Evolutionary conservation across 2,113 vertebrate genomes (phyloP).

Genomic region (Cichladusa arquata): DNA sequence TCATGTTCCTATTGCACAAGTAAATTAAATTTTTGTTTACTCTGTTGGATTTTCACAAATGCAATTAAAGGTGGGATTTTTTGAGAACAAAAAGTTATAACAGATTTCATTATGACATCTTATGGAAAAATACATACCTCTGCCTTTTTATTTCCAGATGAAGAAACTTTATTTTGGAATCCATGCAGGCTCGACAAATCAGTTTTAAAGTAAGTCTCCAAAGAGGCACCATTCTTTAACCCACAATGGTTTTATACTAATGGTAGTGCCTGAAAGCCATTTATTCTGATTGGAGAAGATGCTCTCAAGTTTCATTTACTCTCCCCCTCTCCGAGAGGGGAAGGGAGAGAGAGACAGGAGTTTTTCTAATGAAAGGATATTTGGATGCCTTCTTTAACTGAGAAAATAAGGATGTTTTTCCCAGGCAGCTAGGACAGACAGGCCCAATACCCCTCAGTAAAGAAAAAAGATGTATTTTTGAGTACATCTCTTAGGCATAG

Average conservation of each 20-base stretch:
- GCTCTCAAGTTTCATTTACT: background rate
- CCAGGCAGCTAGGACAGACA: background rate
- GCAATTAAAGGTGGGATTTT: background rate
- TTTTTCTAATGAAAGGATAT: background rate
- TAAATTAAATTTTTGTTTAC: slow-evolving; percentile 8
- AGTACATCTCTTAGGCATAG: background rate
- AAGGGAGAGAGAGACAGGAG: rapidly evolving
- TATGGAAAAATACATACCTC: background rate
- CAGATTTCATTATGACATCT: background rate
- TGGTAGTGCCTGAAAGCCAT: background rate
- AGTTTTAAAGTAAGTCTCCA: background rate
- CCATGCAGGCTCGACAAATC: background rate
- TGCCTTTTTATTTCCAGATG: background rate
- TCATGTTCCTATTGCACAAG: background rate
- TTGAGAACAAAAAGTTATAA: background rate
- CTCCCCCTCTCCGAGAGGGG: rapidly evolving
- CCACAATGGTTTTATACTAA: background rate
- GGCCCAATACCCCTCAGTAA: background rate
- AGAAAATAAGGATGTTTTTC: background rate
- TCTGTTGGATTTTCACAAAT: background rate
- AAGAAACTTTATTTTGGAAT: background rate
- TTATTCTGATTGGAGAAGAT: background rate
- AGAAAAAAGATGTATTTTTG: background rate
- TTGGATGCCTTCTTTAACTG: background rate
- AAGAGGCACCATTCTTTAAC: background rate